Evolutionary conservation across 2,797 vertebrate species (phyloP).

Genomic region (Micrastur ruficollis): DNA sequence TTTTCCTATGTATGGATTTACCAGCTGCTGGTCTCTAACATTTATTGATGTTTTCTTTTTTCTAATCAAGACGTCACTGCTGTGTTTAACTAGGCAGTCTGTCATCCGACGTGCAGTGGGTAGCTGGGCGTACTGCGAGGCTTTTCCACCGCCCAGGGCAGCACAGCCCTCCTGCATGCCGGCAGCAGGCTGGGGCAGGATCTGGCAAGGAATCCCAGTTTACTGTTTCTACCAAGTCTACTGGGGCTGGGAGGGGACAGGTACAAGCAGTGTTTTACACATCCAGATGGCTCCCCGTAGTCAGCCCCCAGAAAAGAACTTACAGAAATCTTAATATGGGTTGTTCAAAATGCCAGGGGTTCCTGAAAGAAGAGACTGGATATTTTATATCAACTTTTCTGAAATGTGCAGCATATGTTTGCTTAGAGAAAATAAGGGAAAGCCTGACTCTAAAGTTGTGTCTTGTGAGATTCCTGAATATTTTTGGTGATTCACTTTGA

Average conservation of each 20-base stretch:
- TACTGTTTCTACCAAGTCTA: neutral
- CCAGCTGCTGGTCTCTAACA: slow-evolving; percentile 53
- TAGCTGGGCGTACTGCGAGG: neutral
- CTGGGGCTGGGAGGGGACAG: neutral
- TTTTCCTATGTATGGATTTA: slow-evolving; percentile 67
- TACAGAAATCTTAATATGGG: neutral
- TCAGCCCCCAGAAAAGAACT: neutral
- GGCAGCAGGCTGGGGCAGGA: neutral
- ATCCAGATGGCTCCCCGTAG: fast-evolving
- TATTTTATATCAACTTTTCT: neutral
- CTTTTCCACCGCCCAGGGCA: neutral
- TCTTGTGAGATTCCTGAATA: neutral
- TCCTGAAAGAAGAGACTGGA: neutral
- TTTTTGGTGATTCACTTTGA: neutral
- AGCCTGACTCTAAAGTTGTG: neutral
- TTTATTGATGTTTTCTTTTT: slow-evolving; percentile 42
- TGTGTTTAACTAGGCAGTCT: neutral
- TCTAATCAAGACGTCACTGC: neutral
- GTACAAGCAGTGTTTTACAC: neutral
- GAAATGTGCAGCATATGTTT: neutral
- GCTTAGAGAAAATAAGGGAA: neutral
- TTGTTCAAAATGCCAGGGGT: neutral
- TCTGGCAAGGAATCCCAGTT: neutral
- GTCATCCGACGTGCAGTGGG: neutral
- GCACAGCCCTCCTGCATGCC: neutral